Evolutionary conservation across 37 sponge, comb jelly and placozoan species (phyloP).

Genomic region (Ianthella basta): DNA sequence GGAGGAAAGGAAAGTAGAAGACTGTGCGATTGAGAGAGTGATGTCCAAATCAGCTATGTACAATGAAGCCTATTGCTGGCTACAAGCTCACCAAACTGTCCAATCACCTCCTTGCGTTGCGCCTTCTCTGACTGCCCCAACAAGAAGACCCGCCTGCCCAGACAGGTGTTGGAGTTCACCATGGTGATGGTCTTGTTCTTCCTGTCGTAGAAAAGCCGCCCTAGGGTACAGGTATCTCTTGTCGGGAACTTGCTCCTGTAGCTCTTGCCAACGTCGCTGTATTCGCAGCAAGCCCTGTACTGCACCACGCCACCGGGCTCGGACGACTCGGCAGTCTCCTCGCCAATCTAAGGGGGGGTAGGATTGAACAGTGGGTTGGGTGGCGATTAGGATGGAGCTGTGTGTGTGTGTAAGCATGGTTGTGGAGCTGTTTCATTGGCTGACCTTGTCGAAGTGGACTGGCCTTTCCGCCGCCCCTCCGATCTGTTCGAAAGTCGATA

Average conservation of each 20-base stretch:
- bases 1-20: too few relatives aligned
- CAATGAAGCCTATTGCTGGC: too few relatives aligned
- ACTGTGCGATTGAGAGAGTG: too few relatives aligned
- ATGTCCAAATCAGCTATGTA: too few relatives aligned
- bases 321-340: slow-evolving; percentile 27
- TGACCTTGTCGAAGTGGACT: slow-evolving; percentile 15
- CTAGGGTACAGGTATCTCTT: slow-evolving; percentile 3
- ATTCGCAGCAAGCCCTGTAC: not conserved
- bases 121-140: slow-evolving; percentile 61
- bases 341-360: not conserved
- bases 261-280: not conserved
- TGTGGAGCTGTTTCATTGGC: too few relatives aligned
- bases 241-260: not conserved
- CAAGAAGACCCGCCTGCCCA: slow-evolving; percentile 47
- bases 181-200: slow-evolving; percentile 39
- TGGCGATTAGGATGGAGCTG: not conserved
- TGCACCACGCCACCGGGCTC: not conserved
- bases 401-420: too few relatives aligned
- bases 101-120: slow-evolving; percentile 54
- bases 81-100: slow-evolving; percentile 60
- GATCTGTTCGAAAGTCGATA: slow-evolving; percentile 32
- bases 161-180: slow-evolving; percentile 47
- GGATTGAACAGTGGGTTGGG: not conserved
- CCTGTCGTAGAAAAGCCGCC: slow-evolving; percentile 33
- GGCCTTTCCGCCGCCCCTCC: not conserved